Evolutionary conservation across 1,140 invertebrate genomes (phyloP), one percentile per base, ranked within the genome.

Genomic region (Drosophila truncata): DNA sequence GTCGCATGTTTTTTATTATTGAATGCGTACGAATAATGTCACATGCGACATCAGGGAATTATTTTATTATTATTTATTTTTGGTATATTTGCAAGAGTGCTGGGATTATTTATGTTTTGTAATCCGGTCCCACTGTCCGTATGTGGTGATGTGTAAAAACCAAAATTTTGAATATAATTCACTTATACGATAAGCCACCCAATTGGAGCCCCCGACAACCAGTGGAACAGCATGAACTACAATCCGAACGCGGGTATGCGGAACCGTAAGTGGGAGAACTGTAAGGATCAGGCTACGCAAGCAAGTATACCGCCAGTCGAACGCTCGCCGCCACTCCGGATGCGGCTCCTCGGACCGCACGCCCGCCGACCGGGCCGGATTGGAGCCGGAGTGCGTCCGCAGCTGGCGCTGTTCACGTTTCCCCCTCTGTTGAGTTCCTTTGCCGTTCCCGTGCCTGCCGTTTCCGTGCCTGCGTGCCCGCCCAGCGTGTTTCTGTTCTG

Each of bases 191-290:
- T 41, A 77, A 77, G 52, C 46, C 41, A 50, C 23, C 25, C 46
- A 39, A 59, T 46, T 37, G 37, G 25, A 59, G 27, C n/a, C 42
- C 50, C 35, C 27, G 29, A 20, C n/a, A 31, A 9, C 27, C 27
- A 23, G 20, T 23, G 41, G 33, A 44, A 5, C 55, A 41, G 46
- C 39, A 64, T 78, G 93, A 93, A 94, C 85, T 94, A 93, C 62
- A 94, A 94, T 91, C 93, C 94, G 65, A 94, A 93, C 82, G 83
- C 93, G 61, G 93, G 92, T 66, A 90, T 92, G 60, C 86, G 94
- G 74, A 93, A 92, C 82, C 85, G 94, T 94, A 93, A 93, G 93
- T 93, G 78, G 90, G 86, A 92, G 81, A 86, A 91, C 71, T 92
- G 91, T 92, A 92, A 91, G 91, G 78, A 91, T 82, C 78, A 85